Percentiles rank a stretch among this genome's conserved stretches.
Evolutionary conservation across 2,888 invertebrate genomes (phyloP).

Genomic region (Nephrocerus scutellatus): DNA sequence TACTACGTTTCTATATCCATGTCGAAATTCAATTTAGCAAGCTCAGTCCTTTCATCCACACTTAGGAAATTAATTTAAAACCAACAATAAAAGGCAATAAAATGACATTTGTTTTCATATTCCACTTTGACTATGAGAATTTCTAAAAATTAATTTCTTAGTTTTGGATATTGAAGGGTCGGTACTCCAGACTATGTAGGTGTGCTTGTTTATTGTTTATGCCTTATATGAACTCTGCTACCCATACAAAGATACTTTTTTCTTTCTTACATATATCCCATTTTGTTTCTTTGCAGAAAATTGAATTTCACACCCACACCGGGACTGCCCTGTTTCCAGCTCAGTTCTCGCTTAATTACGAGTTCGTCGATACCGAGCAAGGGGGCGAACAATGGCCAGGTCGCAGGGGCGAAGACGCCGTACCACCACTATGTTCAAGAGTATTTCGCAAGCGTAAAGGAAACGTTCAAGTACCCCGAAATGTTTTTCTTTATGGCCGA

Average conservation of each 20-base stretch:
- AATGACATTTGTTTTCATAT: no score
- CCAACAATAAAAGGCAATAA: no score
- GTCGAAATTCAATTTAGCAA: no score
- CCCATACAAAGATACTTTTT: background rate
- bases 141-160: no score
- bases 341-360: conserved; percentile 66
- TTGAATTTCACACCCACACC: conserved; percentile 56
- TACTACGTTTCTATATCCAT: no score
- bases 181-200: no score
- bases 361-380: conserved; percentile 74
- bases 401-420: conserved; percentile 47
- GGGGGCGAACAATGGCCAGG: conserved; percentile 61
- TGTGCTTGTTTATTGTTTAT: no score
- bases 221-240: no score
- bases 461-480: conserved; percentile 59
- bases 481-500: conserved; percentile 75
- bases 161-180: no score
- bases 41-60: no score
- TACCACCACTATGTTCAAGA: conserved; percentile 52
- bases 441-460: conserved; percentile 61
- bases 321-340: conserved; percentile 77
- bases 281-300: conserved; percentile 39
- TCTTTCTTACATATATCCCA: background rate
- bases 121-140: no score
- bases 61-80: no score